Percentiles rank a stretch among this genome's conserved stretches.
Evolutionary conservation across 2,797 vertebrate species (phyloP).

Genomic region (Enteromius radiatus): DNA sequence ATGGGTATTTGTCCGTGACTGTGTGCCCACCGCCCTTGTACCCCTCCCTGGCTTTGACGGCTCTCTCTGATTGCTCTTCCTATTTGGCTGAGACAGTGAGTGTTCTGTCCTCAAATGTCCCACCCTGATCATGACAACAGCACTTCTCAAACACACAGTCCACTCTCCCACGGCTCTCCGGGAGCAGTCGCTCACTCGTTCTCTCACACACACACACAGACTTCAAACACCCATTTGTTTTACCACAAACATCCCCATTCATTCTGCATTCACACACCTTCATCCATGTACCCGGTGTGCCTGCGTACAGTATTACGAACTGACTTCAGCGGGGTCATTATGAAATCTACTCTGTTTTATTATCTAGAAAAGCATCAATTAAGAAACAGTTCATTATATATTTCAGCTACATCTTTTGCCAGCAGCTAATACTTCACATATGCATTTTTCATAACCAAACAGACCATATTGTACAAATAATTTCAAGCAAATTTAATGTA

Average conservation of each 20-base stretch:
- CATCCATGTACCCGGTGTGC: constrained; percentile 23
- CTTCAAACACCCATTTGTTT: constrained; percentile 57
- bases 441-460: constrained; percentile 62
- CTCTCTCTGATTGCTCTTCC: constrained; percentile 77
- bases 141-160: constrained; percentile 52
- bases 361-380: constrained; percentile 36
- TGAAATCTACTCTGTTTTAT: constrained; percentile 12
- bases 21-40: constrained; percentile 45
- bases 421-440: constrained; percentile 39
- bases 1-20: constrained; percentile 67
- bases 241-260: constrained; percentile 38
- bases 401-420: constrained; percentile 48
- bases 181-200: constrained; percentile 17
- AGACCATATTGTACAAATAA: constrained; percentile 68
- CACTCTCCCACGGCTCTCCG: constrained; percentile 48
- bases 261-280: constrained; percentile 35
- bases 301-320: constrained; percentile 54
- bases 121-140: constrained; percentile 74
- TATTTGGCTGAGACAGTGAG: constrained; percentile 73
- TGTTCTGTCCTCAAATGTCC: constrained; percentile 60
- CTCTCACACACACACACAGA: constrained; percentile 45
- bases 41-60: constrained; percentile 53
- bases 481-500: constrained; percentile 81
- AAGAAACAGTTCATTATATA: constrained; percentile 51
- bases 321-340: constrained; percentile 1